phyloP scores from a whole-genome alignment of 1,140 invertebrate genomes.

The Oedothorax gibbosus region DNA sequence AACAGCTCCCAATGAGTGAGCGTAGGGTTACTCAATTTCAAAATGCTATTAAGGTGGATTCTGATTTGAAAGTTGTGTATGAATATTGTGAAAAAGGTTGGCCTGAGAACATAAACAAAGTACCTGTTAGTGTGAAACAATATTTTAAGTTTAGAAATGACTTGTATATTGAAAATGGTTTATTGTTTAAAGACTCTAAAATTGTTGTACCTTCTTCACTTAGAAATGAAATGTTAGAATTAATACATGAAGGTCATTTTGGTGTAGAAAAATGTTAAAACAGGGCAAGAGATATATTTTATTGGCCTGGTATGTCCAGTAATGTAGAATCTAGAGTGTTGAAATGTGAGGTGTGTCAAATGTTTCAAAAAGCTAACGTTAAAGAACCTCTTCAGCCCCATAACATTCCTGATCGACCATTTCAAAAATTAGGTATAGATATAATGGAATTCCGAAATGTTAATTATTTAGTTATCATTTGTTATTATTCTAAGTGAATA shows the following conservation, averaged over 20 bases:
- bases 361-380: neutral
- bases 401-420: neutral
- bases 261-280: slow-evolving; percentile 63
- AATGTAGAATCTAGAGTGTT: slow-evolving; percentile 7
- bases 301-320: neutral
- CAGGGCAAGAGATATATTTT: slow-evolving; percentile 24
- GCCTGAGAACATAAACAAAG: slow-evolving; percentile 43
- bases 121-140: neutral
- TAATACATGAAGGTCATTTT: slow-evolving; percentile 66
- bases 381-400: slow-evolving; percentile 27
- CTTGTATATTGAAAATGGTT: slow-evolving; percentile 62
- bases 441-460: neutral
- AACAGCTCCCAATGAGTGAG: slow-evolving; percentile 12
- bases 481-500: slow-evolving; percentile 32
- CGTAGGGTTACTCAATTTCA: slow-evolving; percentile 7
- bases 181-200: slow-evolving; percentile 65
- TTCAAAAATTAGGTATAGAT: slow-evolving; percentile 23
- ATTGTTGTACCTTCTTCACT: slow-evolving; percentile 65
- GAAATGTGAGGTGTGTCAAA: slow-evolving; percentile 26
- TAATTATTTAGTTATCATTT: slow-evolving; percentile 1
- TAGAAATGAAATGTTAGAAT: slow-evolving; percentile 64
- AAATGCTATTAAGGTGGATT: neutral
- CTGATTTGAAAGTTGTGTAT: neutral
- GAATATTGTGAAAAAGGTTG: slow-evolving; percentile 52
- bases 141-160: slow-evolving; percentile 62